Base-by-base conservation (phyloP, 2,797 vertebrate genomes). In the Eidolon dupreanum region DNA sequence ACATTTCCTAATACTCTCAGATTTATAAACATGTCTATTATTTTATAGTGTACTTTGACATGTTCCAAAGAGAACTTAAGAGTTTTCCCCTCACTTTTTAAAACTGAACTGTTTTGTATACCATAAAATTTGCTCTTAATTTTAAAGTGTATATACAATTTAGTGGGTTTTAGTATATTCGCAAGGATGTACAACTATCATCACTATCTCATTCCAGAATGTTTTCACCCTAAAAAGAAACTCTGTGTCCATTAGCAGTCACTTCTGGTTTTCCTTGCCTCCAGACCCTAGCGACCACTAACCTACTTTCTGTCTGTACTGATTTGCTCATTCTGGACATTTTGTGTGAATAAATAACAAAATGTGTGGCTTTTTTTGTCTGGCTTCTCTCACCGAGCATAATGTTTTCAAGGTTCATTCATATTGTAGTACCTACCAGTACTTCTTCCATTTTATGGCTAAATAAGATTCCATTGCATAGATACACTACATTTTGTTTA, bases 1-100 rank as follows among this genome's bases (percentile, higher is more conserved):
- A 93, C 95, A 95, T 97, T 96, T 95, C 59, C 91, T 91, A 96
- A 95, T 87, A 79, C 74, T 68, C 79, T 78, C 41, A 83, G 55
- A 79, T 93, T 91, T 85, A 86, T 95, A 93, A 97, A 97, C 93
- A 96, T 77, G 31, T 61, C 59, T 90, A 53, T 94, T 95, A 91
- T 92, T 91, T 95, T 87, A 92, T 59, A 73, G 71, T 82, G 6
- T 88, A 81, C 53, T 77, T 93, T 82, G 81, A 95, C 68, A 65
- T 78, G 33, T 88, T 94, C 82, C 66, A 28, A 78, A 92, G 68
- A 90, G 36, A 36, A 93, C 24, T 79, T 61, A 57, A 57, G 3
- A 46, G 22, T 57, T 16, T 77, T 59, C 20, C 10, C 24, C 33
- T 57, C 17, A 55, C 31, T 92, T 89, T 43, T 75, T 16, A 26